Evolutionary conservation across 2,888 invertebrate genomes (phyloP), one percentile per base, ranked within the genome.

Genomic region (Dilophus febrilis): DNA sequence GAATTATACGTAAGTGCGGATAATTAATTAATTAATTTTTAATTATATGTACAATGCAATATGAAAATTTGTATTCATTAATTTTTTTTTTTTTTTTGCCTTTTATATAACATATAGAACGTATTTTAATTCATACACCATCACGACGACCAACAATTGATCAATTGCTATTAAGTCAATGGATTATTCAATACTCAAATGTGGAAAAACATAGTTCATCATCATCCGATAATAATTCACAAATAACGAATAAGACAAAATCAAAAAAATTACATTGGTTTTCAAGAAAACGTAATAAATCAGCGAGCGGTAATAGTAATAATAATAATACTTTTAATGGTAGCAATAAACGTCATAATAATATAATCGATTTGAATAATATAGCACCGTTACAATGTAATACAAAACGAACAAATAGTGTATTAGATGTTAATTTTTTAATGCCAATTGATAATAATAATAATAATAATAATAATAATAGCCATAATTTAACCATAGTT

Each of bases 101-200:
- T 29, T 38, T 35, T 35, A 22, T 29, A 26, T 40, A 17, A 17
- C 13, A 29, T 34, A 17, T 48, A 68, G 68, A 66, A 54, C 64
- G 65, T 46, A 66, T 66, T 47, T 53, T 69, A 46, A 59, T 66
- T 30, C 67, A 66, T 50, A 53, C 61, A 41, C 68, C 68, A 27
- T 54, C 53, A 27, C 64, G 65, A 44, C 56, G 69, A 42, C 64
- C 66, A 42, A 59, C 58, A 35, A 52, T 68, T 29, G 62, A 65
- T 37, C 64, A 67, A 43, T 65, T 69, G 41, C 51, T 65, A 14
- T 53, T 55, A 42, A 64, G 70, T 45, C 71, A 71, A 48, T 77
- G 75, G 70, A 58, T 76, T 22, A 53, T 48, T 34, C 53, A 53
- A 43, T 58, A 61, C 42, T 58, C 57, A 45, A 46, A 18, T 14